Base-by-base conservation (phyloP, 1,140 invertebrate genomes). In the Drosophila subpulchrella region DNA sequence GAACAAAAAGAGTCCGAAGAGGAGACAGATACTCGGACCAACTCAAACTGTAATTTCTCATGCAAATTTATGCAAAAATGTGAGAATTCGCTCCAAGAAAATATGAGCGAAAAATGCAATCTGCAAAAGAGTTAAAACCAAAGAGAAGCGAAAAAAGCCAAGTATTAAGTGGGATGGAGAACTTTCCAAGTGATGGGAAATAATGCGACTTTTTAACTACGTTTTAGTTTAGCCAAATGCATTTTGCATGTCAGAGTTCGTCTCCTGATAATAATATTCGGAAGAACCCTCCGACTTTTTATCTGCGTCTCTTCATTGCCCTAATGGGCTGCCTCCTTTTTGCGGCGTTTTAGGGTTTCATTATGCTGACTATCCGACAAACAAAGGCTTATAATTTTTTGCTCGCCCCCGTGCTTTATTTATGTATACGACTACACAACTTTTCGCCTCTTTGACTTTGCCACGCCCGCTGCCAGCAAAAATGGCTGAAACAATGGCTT, bases 121-220 rank as follows among this genome's bases (percentile, higher is more conserved):
- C 61, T 57, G 58, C 48, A 78, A 57, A 71, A 71, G 41, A 75
- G 75, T 73, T 72, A 59, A 66, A 44, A 51, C 42, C 36, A 57
- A 53, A 55, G 38, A 10, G 17, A 10, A 73, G 13, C 36, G 27
- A 55, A 39, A 42, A 20, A 44, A n/a, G 13, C 38, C 27, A 50
- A 47, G 73, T 48, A 34, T 53, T 38, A 41, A 58, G 60, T 68
- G 73, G 50, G 47, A 50, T 13, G 56, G 67, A n/a, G 53, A 77
- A 78, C 71, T 89, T 86, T 88, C 44, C 71, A 70, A 89, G 81
- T 83, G 83, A 88, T 86, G 80, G 84, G 60, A 80, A 86, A 89
- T 86, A 86, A 86, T 86, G 84, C 76, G 83, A 89, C 83, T 86
- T 86, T 88, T 79, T 86, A 88, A 86, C 83, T 89, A 89, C 60